These are phyloP conservation scores for Leucophora obtusa DNA, from an alignment of 2,888 invertebrate species.

Conservation along the genomic window DNA sequence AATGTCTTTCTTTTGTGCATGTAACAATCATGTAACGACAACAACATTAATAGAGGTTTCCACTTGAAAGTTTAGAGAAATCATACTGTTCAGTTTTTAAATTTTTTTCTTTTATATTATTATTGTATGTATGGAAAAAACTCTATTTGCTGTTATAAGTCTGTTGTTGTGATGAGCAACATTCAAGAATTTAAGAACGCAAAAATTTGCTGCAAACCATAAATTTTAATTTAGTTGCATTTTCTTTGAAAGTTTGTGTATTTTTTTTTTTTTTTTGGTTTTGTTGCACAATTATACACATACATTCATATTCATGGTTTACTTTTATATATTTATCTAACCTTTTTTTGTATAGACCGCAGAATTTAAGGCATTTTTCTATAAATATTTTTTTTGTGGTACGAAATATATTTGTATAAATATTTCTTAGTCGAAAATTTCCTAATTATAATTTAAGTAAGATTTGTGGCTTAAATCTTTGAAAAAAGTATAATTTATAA, in stretches of 20 bases:
- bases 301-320: slow-evolving; percentile 37
- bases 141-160: slow-evolving; percentile 18
- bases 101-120: background rate
- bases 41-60: slow-evolving; percentile 48
- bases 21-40: slow-evolving; percentile 57
- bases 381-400: slow-evolving; percentile 24
- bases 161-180: slow-evolving; percentile 33
- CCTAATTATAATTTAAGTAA: slow-evolving; percentile 19
- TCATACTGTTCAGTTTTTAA: slow-evolving; percentile 40
- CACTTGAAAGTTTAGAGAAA: slow-evolving; percentile 41
- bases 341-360: slow-evolving; percentile 25
- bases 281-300: background rate
- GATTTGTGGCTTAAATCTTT: slow-evolving; percentile 18
- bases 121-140: slow-evolving; percentile 2
- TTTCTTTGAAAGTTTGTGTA: slow-evolving; percentile 41
- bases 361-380: slow-evolving; percentile 27
- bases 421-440: slow-evolving; percentile 14
- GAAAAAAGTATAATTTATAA: too few relatives aligned
- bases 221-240: slow-evolving; percentile 67
- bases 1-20: slow-evolving; percentile 57
- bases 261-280: background rate
- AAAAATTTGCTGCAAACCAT: slow-evolving; percentile 64
- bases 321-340: slow-evolving; percentile 35
- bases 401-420: slow-evolving; percentile 20
- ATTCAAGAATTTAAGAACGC: slow-evolving; percentile 56